phyloP scores from a whole-genome alignment of 23 tunicate species.

The Ascidia mentula region DNA sequence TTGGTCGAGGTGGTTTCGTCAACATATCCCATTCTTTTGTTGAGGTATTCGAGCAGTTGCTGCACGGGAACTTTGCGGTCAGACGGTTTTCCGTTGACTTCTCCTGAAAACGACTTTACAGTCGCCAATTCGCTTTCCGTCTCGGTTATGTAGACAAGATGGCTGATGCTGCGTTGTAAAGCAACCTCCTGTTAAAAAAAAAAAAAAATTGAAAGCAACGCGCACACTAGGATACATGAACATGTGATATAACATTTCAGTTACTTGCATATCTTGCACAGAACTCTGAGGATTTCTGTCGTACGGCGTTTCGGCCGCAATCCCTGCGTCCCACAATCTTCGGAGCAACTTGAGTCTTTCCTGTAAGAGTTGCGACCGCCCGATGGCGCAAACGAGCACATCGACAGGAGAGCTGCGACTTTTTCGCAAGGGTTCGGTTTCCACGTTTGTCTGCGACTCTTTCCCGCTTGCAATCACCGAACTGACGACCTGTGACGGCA shows the following conservation, averaged over 20 bases:
- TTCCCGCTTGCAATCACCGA: neutral
- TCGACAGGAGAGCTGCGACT: conserved; percentile 28
- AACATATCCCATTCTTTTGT: conserved; percentile 24
- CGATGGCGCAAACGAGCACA: conserved; percentile 64
- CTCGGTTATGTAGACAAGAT: conserved; percentile 62
- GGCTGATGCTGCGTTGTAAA: conserved; percentile 39
- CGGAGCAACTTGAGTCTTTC: conserved; percentile 48
- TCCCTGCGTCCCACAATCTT: conserved; percentile 60
- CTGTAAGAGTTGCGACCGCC: conserved; percentile 34
- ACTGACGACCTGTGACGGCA: neutral
- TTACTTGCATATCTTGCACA: conserved; percentile 52
- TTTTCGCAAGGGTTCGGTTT: neutral
- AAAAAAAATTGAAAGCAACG: too few relatives aligned
- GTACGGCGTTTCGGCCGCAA: conserved; percentile 60
- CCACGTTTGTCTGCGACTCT: neutral
- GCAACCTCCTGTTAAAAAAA: conserved; percentile 72
- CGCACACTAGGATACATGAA: too few relatives aligned
- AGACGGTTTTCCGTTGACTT: conserved; percentile 19
- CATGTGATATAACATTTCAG: too few relatives aligned
- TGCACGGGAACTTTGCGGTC: conserved; percentile 46
- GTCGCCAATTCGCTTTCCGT: conserved; percentile 26
- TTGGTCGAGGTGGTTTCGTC: conserved; percentile 13
- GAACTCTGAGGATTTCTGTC: conserved; percentile 32
- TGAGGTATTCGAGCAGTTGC: conserved; percentile 52
- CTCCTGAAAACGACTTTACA: conserved; percentile 37